Base-by-base conservation (phyloP, 2,797 vertebrate species). In the Oreochromis grahami region DNA sequence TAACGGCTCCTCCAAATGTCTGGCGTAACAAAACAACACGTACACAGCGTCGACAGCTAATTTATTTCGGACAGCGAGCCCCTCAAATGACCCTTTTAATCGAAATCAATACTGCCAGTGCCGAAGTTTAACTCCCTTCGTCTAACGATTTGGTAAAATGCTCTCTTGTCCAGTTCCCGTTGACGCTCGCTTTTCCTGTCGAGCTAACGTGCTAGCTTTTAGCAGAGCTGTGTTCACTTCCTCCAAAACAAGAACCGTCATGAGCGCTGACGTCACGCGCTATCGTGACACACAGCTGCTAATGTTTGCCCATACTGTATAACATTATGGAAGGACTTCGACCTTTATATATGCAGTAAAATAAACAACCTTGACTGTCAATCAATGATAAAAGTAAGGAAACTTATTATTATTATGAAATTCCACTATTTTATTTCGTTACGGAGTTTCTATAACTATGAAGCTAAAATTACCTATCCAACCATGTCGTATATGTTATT, bases 241-340 rank as follows among this genome's bases (percentile, higher is more conserved):
- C 96, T 97, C 93, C 96, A 97, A 96, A 97, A 97, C 97, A 97
- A 97, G 95, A 88, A 84, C 70, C 65, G 89, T 93, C 85, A 88
- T 19, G 84, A 72, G 56, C 24, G 15, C 24, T 89, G 94, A 95
- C 95, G 96, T 94, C 93, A 94, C 86, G 79, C 84, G 60, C 79
- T 82, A 19, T 15, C 10, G 26, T 48, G 43, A 50, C 65, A 43
- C 63, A 68, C 36, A 9, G 60, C n/a, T 68, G 1, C 24, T 50
- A 32, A 13, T 19, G 10, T 74, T 48, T 12, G 21, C 43, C 7
- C 43, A 72, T 8, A 32, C 68, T 29, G 14, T 26, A 17, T 45
- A 70, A 50, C 6, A n/a, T 48, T 48, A 50, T 12, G 43, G 43
- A 29, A 74, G 24, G 6, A 12, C 26, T n/a, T 50, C 6, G 15